phyloP scores from a whole-genome alignment of 2,888 invertebrate species.

The Drosophila anomelani region DNA sequence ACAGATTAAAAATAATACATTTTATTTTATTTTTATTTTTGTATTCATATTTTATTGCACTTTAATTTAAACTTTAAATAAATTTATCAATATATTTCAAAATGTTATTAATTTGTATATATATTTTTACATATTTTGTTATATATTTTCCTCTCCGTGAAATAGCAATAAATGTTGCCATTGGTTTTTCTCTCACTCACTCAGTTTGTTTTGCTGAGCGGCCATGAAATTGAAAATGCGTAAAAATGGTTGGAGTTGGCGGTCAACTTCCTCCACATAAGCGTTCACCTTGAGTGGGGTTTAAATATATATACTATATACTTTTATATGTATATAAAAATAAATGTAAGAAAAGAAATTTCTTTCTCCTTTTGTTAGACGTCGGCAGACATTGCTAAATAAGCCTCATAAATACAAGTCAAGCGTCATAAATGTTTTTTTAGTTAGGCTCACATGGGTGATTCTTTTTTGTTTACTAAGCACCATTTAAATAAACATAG shows the following conservation, averaged over 20 bases:
- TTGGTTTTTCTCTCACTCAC: slow-evolving; percentile 47
- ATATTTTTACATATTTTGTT: neutral
- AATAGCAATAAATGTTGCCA: slow-evolving; percentile 60
- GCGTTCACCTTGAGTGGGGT: slow-evolving; percentile 39
- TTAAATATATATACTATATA: slow-evolving; percentile 24
- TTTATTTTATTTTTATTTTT: too few species aligned
- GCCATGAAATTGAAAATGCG: slow-evolving; percentile 74
- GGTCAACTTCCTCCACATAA: slow-evolving; percentile 46
- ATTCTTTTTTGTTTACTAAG: slow-evolving; percentile 21
- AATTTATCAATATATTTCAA: neutral
- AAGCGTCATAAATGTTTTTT: slow-evolving; percentile 66
- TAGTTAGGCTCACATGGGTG: slow-evolving; percentile 38
- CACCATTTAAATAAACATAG: slow-evolving; percentile 28
- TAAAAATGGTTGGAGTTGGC: slow-evolving; percentile 56
- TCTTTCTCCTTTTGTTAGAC: slow-evolving; percentile 12
- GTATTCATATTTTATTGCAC: too few species aligned
- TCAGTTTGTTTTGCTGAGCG: slow-evolving; percentile 39
- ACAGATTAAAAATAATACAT: too few species aligned
- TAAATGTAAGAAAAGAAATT: slow-evolving; percentile 27
- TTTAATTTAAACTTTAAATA: too few species aligned
- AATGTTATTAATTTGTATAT: neutral
- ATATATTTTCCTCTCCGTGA: slow-evolving; percentile 12
- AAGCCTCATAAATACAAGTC: slow-evolving; percentile 66
- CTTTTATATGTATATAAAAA: slow-evolving; percentile 14
- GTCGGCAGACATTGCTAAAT: slow-evolving; percentile 39